Evolutionary conservation across 2,113 vertebrate genomes (phyloP).

Genomic region (Marmota flaviventris): DNA sequence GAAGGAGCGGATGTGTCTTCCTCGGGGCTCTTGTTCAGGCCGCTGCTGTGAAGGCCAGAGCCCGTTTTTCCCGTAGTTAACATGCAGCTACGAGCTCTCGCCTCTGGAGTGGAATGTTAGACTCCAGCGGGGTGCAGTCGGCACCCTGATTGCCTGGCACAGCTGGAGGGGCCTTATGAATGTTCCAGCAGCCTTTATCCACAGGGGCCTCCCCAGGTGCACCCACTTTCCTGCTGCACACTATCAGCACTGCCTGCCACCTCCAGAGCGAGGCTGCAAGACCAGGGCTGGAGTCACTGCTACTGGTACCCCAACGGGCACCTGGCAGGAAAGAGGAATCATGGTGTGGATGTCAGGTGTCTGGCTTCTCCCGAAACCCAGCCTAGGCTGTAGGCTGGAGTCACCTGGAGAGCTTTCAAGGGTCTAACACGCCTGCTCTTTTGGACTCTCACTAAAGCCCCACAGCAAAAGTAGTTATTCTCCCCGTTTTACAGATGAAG

Average conservation of each 20-base stretch:
- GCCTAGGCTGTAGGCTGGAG: rapidly evolving
- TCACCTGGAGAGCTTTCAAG: neutral
- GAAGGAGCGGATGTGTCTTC: neutral
- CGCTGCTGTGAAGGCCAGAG: neutral
- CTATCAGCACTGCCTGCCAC: neutral
- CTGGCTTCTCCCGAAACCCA: neutral
- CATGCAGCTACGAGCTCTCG: conserved; percentile 50
- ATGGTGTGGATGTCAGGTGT: neutral
- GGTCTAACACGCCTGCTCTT: neutral
- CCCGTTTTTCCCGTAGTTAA: conserved; percentile 59
- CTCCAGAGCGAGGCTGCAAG: neutral
- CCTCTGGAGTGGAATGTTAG: conserved; percentile 72
- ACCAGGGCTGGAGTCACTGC: neutral
- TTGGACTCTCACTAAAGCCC: neutral
- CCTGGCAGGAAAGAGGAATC: neutral
- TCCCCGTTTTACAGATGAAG: neutral
- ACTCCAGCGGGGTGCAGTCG: conserved; percentile 85
- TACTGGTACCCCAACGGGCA: neutral
- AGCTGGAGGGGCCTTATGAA: conserved; percentile 85
- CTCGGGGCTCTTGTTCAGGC: neutral
- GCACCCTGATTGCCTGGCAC: conserved; percentile 85
- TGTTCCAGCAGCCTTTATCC: conserved; percentile 72
- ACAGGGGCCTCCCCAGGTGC: conserved; percentile 30
- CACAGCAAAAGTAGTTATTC: neutral
- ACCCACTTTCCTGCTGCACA: neutral